Percentiles rank a stretch among this genome's conserved stretches.
Conservation (phyloP, 2,888 invertebrate genomes). For the Sinelater perroti region DNA sequence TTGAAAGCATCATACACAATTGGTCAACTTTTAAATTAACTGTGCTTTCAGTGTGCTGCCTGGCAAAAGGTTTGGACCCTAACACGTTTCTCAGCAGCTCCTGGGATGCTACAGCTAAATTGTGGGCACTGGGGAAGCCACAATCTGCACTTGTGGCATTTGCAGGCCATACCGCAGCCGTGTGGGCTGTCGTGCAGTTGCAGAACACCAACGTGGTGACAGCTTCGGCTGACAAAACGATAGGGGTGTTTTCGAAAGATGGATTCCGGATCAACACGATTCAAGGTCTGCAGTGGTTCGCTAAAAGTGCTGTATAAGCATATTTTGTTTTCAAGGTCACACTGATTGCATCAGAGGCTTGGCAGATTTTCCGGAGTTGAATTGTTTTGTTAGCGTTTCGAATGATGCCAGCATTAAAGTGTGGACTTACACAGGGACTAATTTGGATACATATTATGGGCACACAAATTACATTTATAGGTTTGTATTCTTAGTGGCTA, state of each 20-base stretch:
- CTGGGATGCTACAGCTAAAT: conserved; percentile 89
- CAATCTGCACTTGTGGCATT: conserved; percentile 65
- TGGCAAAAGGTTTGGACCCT: conserved; percentile 61
- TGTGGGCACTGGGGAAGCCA: conserved; percentile 75
- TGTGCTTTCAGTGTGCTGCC: conserved; percentile 61
- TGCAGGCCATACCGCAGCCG: conserved; percentile 80
- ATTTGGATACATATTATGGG: conserved; percentile 78
- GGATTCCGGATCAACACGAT: conserved; percentile 73
- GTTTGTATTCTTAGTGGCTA: no score
- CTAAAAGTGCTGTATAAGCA: conserved; percentile 6
- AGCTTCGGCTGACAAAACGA: conserved; percentile 91
- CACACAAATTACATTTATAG: conserved; percentile 90
- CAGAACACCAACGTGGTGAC: conserved; percentile 73
- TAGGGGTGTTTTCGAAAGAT: conserved; percentile 81
- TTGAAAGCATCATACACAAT: conserved; percentile 42
- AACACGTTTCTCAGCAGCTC: conserved; percentile 83
- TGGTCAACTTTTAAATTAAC: not conserved
- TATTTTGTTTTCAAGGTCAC: conserved; percentile 72
- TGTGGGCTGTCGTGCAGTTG: conserved; percentile 80
- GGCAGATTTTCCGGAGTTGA: conserved; percentile 70
- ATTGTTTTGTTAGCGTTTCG: conserved; percentile 86
- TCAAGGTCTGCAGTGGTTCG: conserved; percentile 66
- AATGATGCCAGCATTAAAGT: conserved; percentile 90
- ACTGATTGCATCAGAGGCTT: conserved; percentile 91
- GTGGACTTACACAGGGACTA: conserved; percentile 85